Evolutionary conservation across 2,888 invertebrate genomes (phyloP).

Genomic region (Aradus depressus): DNA sequence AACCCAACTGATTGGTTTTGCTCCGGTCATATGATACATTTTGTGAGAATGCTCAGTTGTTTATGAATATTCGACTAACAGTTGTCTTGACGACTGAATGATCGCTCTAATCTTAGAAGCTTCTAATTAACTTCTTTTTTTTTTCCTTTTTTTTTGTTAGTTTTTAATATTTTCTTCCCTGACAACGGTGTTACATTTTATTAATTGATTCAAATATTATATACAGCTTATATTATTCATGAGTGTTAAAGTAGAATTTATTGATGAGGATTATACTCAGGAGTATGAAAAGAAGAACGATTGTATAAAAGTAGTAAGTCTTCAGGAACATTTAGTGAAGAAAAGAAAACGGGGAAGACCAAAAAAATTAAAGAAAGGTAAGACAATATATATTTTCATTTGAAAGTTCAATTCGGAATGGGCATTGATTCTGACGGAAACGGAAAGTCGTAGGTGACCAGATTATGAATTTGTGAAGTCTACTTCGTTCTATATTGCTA

Average conservation of each 20-base stretch:
- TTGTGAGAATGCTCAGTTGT: too few species aligned
- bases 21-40: too few species aligned
- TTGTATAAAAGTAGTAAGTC: slow-evolving; percentile 9
- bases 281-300: slow-evolving; percentile 1
- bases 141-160: not conserved
- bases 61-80: too few species aligned
- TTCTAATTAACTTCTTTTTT: slow-evolving; percentile 2
- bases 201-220: too few species aligned
- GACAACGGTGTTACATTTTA: too few species aligned
- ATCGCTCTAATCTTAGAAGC: not conserved
- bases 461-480: too few species aligned
- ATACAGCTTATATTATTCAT: too few species aligned
- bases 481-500: not conserved
- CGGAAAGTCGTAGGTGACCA: too few species aligned
- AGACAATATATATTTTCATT: not conserved
- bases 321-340: slow-evolving; percentile 3
- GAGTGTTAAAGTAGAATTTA: slow-evolving; percentile 16
- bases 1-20: too few species aligned
- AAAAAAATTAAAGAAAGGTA: slow-evolving; percentile 8
- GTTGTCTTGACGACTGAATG: slow-evolving; percentile 12
- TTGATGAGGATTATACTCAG: slow-evolving; percentile 9
- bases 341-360: not conserved
- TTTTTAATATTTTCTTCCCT: too few species aligned
- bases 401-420: too few species aligned
- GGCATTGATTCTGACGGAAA: too few species aligned